A percentile compares a stretch with the other conserved stretches of the same genome.
These are phyloP conservation scores for Brevimyrus niger DNA, from an alignment of 2,113 vertebrate species.

Conservation along the genomic window DNA sequence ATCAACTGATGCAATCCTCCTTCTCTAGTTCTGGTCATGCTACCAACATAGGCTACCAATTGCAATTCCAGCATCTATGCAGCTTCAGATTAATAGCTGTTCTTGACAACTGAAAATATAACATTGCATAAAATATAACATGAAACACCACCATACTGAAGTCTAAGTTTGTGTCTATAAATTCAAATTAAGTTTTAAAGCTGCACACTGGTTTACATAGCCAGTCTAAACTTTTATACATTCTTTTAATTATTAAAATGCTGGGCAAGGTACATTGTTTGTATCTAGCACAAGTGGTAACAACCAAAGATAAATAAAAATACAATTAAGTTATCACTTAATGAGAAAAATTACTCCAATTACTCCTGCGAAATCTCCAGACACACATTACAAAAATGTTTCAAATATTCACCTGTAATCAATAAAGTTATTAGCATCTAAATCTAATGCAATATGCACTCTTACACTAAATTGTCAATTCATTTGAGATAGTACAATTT, in stretches of 20 bases:
- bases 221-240: neutral
- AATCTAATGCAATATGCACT: neutral
- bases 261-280: neutral
- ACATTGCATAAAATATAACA: neutral
- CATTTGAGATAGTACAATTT: neutral
- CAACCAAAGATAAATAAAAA: neutral
- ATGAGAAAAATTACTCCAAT: neutral
- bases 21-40: neutral
- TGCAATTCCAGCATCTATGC: neutral
- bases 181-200: neutral
- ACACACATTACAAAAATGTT: neutral
- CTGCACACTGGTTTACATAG: neutral
- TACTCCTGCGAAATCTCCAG: neutral
- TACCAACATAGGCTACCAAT: neutral
- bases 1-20: neutral
- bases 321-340: neutral
- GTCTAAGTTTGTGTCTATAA: neutral
- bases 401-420: neutral
- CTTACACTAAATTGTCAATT: neutral
- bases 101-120: neutral
- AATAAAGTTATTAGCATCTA: neutral
- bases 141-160: neutral
- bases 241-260: neutral
- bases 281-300: neutral
- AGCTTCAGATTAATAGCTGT: neutral